phyloP scores from a whole-genome alignment of 2,888 invertebrate species.

The Eupithecia vulgata region DNA sequence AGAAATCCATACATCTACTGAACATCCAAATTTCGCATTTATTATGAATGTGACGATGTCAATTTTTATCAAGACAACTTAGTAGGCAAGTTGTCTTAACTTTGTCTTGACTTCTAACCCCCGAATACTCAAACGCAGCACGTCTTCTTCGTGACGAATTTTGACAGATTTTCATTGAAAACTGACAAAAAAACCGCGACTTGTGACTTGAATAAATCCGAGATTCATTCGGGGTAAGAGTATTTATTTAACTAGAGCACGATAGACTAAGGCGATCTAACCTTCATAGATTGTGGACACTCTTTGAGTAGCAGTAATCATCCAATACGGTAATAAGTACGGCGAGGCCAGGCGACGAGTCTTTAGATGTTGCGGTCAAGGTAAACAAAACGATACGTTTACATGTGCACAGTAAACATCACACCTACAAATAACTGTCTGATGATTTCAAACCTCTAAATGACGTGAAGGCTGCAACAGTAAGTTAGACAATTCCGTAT shows the following conservation, averaged over 20 bases:
- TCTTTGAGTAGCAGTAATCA: constrained; percentile 5
- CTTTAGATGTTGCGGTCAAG: constrained; percentile 25
- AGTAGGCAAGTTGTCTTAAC: too few species aligned
- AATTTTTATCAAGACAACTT: too few species aligned
- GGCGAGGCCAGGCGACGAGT: constrained; percentile 24
- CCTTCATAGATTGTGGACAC: constrained; percentile 2
- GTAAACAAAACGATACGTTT: constrained; percentile 15
- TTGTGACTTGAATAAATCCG: too few species aligned
- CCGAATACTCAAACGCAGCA: too few species aligned
- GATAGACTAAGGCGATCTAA: not conserved
- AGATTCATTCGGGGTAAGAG: too few species aligned
- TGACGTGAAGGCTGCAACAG: not conserved
- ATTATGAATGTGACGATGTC: not conserved
- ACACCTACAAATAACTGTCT: constrained; percentile 12
- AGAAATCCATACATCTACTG: too few species aligned
- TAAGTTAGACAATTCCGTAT: not conserved
- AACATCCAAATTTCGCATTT: too few species aligned
- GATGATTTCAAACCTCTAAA: not conserved
- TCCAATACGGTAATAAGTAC: constrained; percentile 16
- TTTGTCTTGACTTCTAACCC: too few species aligned
- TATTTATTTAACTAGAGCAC: not conserved
- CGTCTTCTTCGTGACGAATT: too few species aligned
- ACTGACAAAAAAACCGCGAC: too few species aligned
- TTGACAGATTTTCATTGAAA: too few species aligned
- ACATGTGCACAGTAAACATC: constrained; percentile 5